Evolutionary conservation across 2,797 vertebrate genomes (phyloP), one percentile per base, ranked within the genome.

Genomic region (Brotula barbata): DNA sequence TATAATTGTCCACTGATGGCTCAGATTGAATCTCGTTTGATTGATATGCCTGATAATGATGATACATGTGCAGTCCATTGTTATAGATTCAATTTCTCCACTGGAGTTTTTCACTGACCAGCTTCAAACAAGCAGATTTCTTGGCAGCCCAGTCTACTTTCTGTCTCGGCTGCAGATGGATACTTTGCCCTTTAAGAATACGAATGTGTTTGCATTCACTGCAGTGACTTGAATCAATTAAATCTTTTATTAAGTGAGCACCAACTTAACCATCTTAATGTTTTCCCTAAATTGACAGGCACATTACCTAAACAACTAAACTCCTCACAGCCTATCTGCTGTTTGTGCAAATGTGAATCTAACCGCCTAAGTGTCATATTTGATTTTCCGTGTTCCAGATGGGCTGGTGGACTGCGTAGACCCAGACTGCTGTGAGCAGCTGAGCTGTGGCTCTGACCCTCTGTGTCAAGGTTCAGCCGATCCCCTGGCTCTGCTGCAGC

Each of bases 391-490:
- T 67, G 4, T 90, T 87, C 54, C 76, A 98, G 96, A 98, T 69
- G 94, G 94, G 65, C 88, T 98, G 87, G 93, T 91, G 19, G 96
- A 97, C 91, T 98, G 96, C 1, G 91, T 96, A 12, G 96, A 98
- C 75, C 96, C 96, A 0, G 95, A 98, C 67, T 98, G 96, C 45
- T 98, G 96, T 67, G 94, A 95, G 78, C 94, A 96, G 85, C 89
- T 92, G 86, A 95, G 92, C 69, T 98, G 96, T 42, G 93, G 90
- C 2, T 86, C 91, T 0, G 95, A 94, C 75, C 91, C 95, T 23
- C 91, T 97, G 73, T 98, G 96, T 68, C 95, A 97, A 58, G 95
- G 95, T 48, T 96, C 96, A 0, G 93, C 95, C 46, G 95, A 98
- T 85, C 96, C 96, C 33, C 84, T 96, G 58, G 94, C 95, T 77